Base-by-base conservation (phyloP, 2,888 invertebrate genomes). In the Venusia cambrica region DNA sequence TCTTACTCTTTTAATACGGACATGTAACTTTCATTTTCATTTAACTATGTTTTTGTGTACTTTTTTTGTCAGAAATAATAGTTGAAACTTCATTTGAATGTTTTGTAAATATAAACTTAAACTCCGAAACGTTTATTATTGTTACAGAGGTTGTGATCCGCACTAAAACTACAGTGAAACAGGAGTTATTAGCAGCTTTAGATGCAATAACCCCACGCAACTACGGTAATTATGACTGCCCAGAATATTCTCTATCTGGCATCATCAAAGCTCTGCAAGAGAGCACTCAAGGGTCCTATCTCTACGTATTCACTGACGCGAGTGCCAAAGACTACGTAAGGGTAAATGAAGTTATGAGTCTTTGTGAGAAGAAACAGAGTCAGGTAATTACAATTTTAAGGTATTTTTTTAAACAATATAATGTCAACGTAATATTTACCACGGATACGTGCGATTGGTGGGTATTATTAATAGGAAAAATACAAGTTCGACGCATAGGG, bases 271-370 rank as follows among this genome's bases (percentile, higher is more conserved):
- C 40, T 5, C 30, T 52, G 5, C n/a, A 19, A 13, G 26, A 38
- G 0, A 56, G 58, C 27, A 30, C 15, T 5, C 42, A 41, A 2
- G 46, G 37, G 1, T 58, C 60, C 0, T 38, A 45, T 2, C 24
- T 58, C 0, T 58, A 33, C 5, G 54, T 60, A 0, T 56, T 56
- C 8, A 60, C 58, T 2, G 58, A 60, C 19, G 57, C 57, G 0
- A 36, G 32, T 5, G 54, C 60, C 1, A 61, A 57, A 19, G 52
- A 56, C 10, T 24, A 38, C 9, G 1, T 18, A 2, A 36, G 38
- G 25, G 15, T 48, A 1, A 6, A 32, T 1, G 27, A 33, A 1
- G 42, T 61, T 6, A 47, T 40, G 19, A 22, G 12, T 5, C 36
- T 58, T 10, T 54, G 55, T 22, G 40, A 42, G 22, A 39, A 40